Evolutionary conservation across 2,797 vertebrate species (phyloP), one percentile per base, ranked within the genome.

Genomic region (Catharus ustulatus): DNA sequence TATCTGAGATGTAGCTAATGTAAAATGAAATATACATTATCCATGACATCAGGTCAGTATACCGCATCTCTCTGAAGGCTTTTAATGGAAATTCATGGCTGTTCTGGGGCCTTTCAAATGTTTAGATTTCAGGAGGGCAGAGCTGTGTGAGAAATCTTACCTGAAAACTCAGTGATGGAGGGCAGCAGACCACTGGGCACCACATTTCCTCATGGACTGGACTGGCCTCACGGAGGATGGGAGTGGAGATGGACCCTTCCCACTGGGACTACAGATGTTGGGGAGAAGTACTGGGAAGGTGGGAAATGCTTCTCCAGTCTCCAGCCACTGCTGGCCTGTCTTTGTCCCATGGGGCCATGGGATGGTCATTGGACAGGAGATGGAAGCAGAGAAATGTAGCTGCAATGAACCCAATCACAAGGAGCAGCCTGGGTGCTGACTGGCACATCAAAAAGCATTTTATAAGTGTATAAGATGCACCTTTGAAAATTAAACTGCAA

Each of bases 21-120:
- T 77, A 87, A 84, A 80, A 87, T 75, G 81, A 89, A 92, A 91
- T 85, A 92, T 45, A 85, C 58, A 75, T 92, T 69, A 78, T 38
- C 48, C 69, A 59, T 42, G 51, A 78, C 61, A 88, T 79, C 6
- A 1, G 27, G 49, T 38, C 81, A 62, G 68, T 55, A 62, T 30
- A 26, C 43, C 61, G 40, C 14, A 26, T 38, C 14, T 72, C 58
- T 95, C 87, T 63, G 66, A 92, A 87, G 84, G 69, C 73, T 92
- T 75, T 81, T 55, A 66, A 87, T 85, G 68, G 87, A 84, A 93
- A 89, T 80, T 91, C 89, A 84, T 69, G 29, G 29, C 12, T 4
- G 1, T 49, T 94, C 89, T 5, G 8, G 20, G 62, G 57, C 4
- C 26, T 55, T 57, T 36, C 49, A 55, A 55, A 2, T 54, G 10